Evolutionary conservation across 2,113 vertebrate genomes (phyloP), one percentile per base, ranked within the genome.

Genomic region (Lamprotornis superbus): DNA sequence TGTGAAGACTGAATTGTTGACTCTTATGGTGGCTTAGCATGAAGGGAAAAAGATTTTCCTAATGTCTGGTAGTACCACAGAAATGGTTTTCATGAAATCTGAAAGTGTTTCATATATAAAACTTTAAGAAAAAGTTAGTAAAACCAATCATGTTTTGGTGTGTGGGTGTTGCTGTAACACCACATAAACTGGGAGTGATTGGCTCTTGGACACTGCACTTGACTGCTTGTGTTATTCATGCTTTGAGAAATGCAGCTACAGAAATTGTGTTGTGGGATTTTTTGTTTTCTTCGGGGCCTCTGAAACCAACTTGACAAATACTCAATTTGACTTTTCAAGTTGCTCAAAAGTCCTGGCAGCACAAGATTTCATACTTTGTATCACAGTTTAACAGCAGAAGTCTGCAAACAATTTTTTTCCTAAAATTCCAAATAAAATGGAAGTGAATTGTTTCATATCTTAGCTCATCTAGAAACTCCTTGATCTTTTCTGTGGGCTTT

Each of bases 231-330:
- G 18, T 65, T 65, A 44, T 67, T 70, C 37, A 47, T 49, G 31
- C 19, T 53, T 79, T 52, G 52, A 50, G 35, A 35, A 65, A 79
- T 6, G 9, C 16, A 71, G 10, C 6, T 15, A 27, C 35, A 86
- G 46, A 83, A 68, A 19, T 14, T 63, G 12, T 49, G 37, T 35
- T 65, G 3, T 21, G 21, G 6, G 3, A 0, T 2, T 31, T 4
- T 24, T 16, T 78, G 23, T n/a, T 42, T 12, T 56, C 57, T 53
- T 68, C 63, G 16, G 4, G 44, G 79, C 22, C 37, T 59, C 22
- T 55, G 63, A 76, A 95, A 76, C 16, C 37, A 80, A 22, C 71
- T 59, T 75, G 39, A 64, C 18, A 89, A 75, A 64, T 14, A 50
- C 2, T 90, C 12, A 30, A 15, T 56, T 60, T 77, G 16, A 68